Percentiles rank a stretch among this genome's conserved stretches.
These are phyloP conservation scores for Trissoscelio sp. DNA, from an alignment of 2,888 invertebrate species.

Conservation along the genomic window DNA sequence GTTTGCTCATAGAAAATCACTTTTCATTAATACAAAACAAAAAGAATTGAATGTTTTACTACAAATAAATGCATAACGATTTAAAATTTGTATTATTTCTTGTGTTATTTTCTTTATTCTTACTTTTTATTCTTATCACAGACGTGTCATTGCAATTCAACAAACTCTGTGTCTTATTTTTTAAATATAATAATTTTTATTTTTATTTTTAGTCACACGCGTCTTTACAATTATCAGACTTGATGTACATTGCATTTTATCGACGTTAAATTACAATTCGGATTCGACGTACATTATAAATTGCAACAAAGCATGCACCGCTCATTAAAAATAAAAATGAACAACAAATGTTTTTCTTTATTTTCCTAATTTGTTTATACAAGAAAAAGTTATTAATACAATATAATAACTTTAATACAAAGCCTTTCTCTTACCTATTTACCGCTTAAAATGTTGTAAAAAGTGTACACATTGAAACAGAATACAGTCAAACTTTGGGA, in stretches of 20 bases:
- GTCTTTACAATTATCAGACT: not conserved
- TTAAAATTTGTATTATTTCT: constrained; percentile 22
- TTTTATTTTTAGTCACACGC: constrained; percentile 5
- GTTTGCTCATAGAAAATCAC: constrained; percentile 60
- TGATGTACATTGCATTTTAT: no score
- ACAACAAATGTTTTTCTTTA: no score
- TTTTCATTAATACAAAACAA: constrained; percentile 42
- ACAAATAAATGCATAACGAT: constrained; percentile 54
- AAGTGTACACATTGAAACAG: not conserved
- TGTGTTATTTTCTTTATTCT: constrained; percentile 6
- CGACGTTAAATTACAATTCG: no score
- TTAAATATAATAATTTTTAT: not conserved
- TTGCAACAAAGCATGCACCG: no score
- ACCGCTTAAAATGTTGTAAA: not conserved
- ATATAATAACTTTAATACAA: no score
- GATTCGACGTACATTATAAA: no score
- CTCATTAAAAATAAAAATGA: no score
- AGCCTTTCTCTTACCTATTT: no score
- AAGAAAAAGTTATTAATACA: no score
- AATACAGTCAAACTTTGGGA: not conserved
- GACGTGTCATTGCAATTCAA: constrained; percentile 58
- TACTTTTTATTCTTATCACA: constrained; percentile 30
- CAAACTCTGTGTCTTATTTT: no score
- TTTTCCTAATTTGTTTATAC: no score
- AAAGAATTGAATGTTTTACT: not conserved